A percentile compares a stretch with the other conserved stretches of the same genome.
Conservation (phyloP, 2,113 vertebrate species). For the Argyrosomus japonicus region DNA sequence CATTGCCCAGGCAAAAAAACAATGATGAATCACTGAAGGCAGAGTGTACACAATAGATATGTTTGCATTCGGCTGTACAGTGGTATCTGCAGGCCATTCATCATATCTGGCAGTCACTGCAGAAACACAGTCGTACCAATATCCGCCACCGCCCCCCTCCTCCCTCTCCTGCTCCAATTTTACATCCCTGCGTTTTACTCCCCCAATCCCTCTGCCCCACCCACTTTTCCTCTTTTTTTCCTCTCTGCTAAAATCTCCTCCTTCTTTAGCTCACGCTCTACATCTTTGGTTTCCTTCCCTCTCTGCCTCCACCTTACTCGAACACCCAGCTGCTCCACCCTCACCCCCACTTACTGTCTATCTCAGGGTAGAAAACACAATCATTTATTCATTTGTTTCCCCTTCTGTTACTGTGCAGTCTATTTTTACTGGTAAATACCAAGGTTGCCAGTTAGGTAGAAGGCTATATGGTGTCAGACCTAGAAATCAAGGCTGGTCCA, state of each 20-base stretch:
- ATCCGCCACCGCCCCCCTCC: constrained; percentile 6
- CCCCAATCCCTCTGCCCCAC: background rate
- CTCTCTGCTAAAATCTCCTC: constrained; percentile 20
- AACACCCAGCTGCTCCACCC: background rate
- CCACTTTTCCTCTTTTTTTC: constrained; percentile 27
- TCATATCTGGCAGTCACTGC: constrained; percentile 59
- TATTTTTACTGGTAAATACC: constrained; percentile 63
- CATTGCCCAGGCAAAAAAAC: constrained; percentile 13
- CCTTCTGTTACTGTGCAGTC: constrained; percentile 13
- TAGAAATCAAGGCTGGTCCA: constrained; percentile 9
- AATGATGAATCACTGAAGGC: constrained; percentile 49
- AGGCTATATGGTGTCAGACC: background rate
- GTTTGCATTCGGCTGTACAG: constrained; percentile 44
- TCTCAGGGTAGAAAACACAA: constrained; percentile 60
- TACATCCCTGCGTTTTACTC: constrained; percentile 29
- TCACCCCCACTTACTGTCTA: constrained; percentile 22
- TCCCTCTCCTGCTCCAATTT: constrained; percentile 50
- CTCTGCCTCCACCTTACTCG: background rate
- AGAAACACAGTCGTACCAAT: constrained; percentile 40
- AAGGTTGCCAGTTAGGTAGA: constrained; percentile 18
- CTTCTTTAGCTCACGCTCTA: background rate
- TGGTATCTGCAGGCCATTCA: constrained; percentile 63
- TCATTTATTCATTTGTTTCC: constrained; percentile 72
- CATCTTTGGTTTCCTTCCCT: constrained; percentile 19
- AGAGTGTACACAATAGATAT: constrained; percentile 50